phyloP scores from a whole-genome alignment of 2,113 vertebrate species.

The Leptosomus discolor region DNA sequence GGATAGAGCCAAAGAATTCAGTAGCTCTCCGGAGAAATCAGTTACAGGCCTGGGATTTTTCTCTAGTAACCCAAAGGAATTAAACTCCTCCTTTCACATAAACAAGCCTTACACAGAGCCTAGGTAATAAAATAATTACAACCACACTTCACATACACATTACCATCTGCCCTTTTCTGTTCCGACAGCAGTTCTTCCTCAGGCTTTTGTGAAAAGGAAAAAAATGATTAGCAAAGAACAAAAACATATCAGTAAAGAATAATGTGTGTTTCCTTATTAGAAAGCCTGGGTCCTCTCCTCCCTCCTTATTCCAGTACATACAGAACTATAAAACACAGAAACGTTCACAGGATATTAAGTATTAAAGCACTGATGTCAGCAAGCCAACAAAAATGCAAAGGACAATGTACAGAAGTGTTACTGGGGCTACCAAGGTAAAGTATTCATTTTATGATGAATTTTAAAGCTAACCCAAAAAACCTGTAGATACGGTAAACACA shows the following conservation, averaged over 20 bases:
- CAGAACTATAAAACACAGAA: constrained; percentile 41
- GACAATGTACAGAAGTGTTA: constrained; percentile 45
- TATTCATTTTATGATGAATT: background rate
- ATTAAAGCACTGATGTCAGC: constrained; percentile 35
- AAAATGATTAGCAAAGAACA: background rate
- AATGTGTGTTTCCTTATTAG: constrained; percentile 9
- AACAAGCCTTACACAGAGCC: constrained; percentile 11
- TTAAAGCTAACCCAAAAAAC: background rate
- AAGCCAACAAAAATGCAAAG: constrained; percentile 50
- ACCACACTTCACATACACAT: constrained; percentile 9
- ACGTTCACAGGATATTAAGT: constrained; percentile 53
- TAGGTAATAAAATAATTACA: constrained; percentile 54
- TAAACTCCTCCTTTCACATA: constrained; percentile 22
- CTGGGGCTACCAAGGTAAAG: background rate
- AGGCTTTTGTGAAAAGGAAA: background rate
- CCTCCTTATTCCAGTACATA: background rate
- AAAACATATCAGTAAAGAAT: constrained; percentile 24
- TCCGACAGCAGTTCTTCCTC: constrained; percentile 15
- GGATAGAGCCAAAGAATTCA: background rate
- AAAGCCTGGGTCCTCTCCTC: background rate
- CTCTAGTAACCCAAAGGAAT: constrained; percentile 24
- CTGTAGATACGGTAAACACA: background rate
- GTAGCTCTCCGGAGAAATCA: constrained; percentile 37
- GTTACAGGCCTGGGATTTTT: constrained; percentile 21
- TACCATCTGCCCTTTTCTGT: constrained; percentile 21